A percentile compares a stretch with the other conserved stretches of the same genome.
Evolutionary conservation across 2,797 vertebrate genomes (phyloP).

Genomic region (Ctenopoma multispine): DNA sequence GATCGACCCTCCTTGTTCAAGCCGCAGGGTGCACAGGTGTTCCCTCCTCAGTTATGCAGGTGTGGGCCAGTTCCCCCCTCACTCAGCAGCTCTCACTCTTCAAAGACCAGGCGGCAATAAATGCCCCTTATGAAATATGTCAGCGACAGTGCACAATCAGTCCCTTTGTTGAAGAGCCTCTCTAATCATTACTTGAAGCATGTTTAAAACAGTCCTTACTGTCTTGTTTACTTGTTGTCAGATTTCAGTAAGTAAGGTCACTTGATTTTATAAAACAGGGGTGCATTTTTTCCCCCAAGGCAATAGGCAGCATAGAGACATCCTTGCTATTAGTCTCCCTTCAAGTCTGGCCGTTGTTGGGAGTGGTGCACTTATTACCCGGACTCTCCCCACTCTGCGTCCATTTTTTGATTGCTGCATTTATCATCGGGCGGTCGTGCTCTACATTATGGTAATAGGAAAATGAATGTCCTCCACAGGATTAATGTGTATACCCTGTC

Average conservation of each 20-base stretch:
- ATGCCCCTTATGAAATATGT: constrained; percentile 79
- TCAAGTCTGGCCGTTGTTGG: constrained; percentile 72
- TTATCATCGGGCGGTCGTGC: constrained; percentile 79
- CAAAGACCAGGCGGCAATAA: constrained; percentile 80
- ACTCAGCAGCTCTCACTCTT: constrained; percentile 78
- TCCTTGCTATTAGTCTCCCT: constrained; percentile 62
- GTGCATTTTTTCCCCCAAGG: constrained; percentile 24
- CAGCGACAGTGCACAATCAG: constrained; percentile 74
- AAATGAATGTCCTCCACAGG: constrained; percentile 84
- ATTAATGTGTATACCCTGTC: constrained; percentile 85
- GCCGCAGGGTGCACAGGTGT: constrained; percentile 85
- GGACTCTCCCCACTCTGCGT: constrained; percentile 78
- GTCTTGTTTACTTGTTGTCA: constrained; percentile 66
- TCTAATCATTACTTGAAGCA: constrained; percentile 61
- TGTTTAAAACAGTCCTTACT: constrained; percentile 34
- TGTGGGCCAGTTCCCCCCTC: constrained; percentile 76
- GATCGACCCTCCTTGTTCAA: constrained; percentile 71
- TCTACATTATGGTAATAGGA: constrained; percentile 85
- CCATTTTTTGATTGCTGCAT: constrained; percentile 85
- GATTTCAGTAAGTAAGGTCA: constrained; percentile 27
- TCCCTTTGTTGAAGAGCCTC: constrained; percentile 65
- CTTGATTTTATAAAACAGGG: constrained; percentile 43
- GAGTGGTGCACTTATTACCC: constrained; percentile 78
- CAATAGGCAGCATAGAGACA: constrained; percentile 41
- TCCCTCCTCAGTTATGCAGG: constrained; percentile 83